A percentile compares a stretch with the other conserved stretches of the same genome.
Conservation (phyloP, 2,888 invertebrate genomes). For the Diaprepes abbreviatus region DNA sequence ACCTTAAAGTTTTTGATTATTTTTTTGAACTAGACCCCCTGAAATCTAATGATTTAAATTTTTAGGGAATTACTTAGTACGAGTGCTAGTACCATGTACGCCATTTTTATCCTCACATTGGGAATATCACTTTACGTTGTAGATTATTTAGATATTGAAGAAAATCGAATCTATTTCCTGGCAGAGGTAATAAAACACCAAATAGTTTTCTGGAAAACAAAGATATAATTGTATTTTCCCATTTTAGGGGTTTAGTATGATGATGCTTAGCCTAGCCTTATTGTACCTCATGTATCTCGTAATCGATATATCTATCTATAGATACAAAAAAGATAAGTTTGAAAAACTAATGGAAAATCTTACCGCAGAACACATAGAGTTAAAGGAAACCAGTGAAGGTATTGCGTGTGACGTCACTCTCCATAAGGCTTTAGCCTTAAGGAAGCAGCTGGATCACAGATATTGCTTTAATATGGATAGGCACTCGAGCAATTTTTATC, state of each 20-base stretch:
- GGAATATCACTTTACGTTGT: conserved; percentile 45
- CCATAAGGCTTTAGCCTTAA: conserved; percentile 61
- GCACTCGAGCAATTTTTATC: conserved; percentile 81
- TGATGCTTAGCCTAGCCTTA: conserved; percentile 73
- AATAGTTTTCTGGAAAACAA: neutral
- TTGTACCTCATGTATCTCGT: conserved; percentile 75
- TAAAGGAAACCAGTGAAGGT: conserved; percentile 58
- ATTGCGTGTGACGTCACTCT: conserved; percentile 63
- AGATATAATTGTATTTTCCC: conserved; percentile 16
- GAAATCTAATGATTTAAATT: too few relatives aligned
- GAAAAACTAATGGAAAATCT: conserved; percentile 56
- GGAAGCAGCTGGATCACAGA: conserved; percentile 70
- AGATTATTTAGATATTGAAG: conserved; percentile 37
- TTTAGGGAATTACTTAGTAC: conserved; percentile 37
- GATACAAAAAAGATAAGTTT: conserved; percentile 67
- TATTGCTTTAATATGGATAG: conserved; percentile 78
- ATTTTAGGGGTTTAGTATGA: conserved; percentile 75
- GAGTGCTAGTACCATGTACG: conserved; percentile 37
- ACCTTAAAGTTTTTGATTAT: too few relatives aligned
- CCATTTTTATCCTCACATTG: conserved; percentile 37
- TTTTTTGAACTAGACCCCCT: too few relatives aligned
- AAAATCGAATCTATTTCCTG: conserved; percentile 7
- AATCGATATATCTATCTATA: conserved; percentile 74
- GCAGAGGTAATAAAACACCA: conserved; percentile 37
- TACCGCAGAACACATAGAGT: conserved; percentile 55